Evolutionary conservation across 2,113 vertebrate genomes (phyloP).

Genomic region (Varanus komodoensis): DNA sequence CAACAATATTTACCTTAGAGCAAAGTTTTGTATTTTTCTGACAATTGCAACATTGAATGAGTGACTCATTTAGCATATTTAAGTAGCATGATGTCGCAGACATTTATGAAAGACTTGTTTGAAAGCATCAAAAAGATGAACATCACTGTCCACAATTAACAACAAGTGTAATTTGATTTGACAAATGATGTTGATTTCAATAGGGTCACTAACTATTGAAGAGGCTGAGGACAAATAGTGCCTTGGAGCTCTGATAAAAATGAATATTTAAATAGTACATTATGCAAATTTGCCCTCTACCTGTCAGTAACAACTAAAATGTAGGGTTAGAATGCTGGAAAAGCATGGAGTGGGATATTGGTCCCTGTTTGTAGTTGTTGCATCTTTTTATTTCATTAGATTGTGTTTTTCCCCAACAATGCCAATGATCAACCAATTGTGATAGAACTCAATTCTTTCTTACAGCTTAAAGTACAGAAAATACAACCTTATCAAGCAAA

Average conservation of each 20-base stretch:
- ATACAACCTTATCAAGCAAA: constrained; percentile 25
- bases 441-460: neutral
- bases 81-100: constrained; percentile 82
- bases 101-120: constrained; percentile 80
- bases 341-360: constrained; percentile 38
- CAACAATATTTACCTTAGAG: constrained; percentile 88
- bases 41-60: constrained; percentile 89
- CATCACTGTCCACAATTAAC: constrained; percentile 84
- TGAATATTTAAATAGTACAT: constrained; percentile 82
- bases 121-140: constrained; percentile 83
- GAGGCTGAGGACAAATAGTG: constrained; percentile 77
- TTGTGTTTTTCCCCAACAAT: neutral
- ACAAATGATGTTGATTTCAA: constrained; percentile 87
- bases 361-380: constrained; percentile 52
- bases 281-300: constrained; percentile 88
- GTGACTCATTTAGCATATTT: constrained; percentile 88
- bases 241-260: constrained; percentile 84
- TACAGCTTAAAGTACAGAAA: constrained; percentile 7
- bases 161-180: constrained; percentile 88
- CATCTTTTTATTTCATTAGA: constrained; percentile 37
- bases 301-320: constrained; percentile 76
- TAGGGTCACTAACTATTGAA: constrained; percentile 83
- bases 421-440: constrained; percentile 53
- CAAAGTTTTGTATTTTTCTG: constrained; percentile 86
- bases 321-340: constrained; percentile 57